Base-by-base conservation (phyloP, 2,888 invertebrate species). In the Ariolimax columbianus region DNA sequence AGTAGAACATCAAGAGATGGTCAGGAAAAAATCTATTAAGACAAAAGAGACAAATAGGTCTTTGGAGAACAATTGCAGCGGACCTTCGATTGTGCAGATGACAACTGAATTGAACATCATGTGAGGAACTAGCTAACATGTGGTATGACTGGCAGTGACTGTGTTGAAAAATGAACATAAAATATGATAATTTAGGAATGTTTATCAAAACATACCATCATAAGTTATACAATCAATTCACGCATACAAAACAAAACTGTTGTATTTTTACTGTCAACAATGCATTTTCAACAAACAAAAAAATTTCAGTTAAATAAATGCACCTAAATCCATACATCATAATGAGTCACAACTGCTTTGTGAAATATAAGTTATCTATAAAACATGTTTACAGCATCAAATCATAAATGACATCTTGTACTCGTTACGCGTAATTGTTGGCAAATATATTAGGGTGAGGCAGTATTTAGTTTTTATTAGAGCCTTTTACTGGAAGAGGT, bases 191-290 rank as follows among this genome's bases (percentile, higher is more conserved):
- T 43, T 26, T 30, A 19, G 73, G 73, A 73, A 73, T 73, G 73
- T 72, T 72, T 40, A 30, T 73, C 30, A 70, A 73, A 73, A 43
- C 43, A 73, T 73, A 47, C 73, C 73, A 73, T n/a, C n/a, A n/a
- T n/a, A n/a, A n/a, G 7, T 73, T 73, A n/a, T 40, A 43, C 73
- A 73, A 43, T 40, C 26, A 26, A 40, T 43, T 73, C n/a, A n/a
- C n/a, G n/a, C n/a, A n/a, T 73, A n/a, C n/a, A 63, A 63, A 23
- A 23, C 11, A 30, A 66, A 66, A 66, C 9, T 14, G 7, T 66
- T 66, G 33, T 66, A 66, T 66, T 66, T 66, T 66, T 14, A 63
- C 63, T 17, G 66, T 66, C 66, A 66, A 33, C 33, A 66, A 66
- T 30, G 14, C 14, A 2, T 66, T 19, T 33, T 66, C 30, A 33